Evolutionary conservation across 2,113 vertebrate species (phyloP).

Genomic region (Tragelaphus scriptus): DNA sequence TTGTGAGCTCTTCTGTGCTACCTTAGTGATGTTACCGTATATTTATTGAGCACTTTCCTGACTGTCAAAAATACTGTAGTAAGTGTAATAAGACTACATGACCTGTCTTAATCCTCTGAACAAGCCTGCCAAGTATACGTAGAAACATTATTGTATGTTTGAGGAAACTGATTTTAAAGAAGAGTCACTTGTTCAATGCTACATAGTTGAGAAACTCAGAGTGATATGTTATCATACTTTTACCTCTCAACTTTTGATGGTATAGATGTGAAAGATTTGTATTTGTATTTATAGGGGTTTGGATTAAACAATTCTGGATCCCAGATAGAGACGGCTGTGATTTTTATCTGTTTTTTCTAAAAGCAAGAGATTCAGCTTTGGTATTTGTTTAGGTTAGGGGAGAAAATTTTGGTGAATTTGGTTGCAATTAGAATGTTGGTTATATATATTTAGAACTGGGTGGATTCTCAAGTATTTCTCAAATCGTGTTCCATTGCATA

Average conservation of each 20-base stretch:
- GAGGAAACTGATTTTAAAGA: background rate
- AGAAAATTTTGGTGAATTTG: background rate
- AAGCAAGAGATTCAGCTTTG: background rate
- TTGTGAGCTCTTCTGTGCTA: background rate
- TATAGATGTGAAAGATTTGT: background rate
- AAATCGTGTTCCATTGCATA: background rate
- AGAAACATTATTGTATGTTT: background rate
- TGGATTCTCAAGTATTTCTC: slow-evolving; percentile 12
- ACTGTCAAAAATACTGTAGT: background rate
- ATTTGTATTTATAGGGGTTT: background rate
- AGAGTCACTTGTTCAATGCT: background rate
- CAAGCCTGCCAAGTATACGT: background rate
- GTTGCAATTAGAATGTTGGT: background rate
- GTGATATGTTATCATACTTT: background rate
- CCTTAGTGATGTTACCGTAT: background rate
- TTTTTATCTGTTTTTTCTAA: background rate
- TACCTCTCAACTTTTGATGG: background rate
- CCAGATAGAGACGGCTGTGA: background rate
- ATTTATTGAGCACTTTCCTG: background rate
- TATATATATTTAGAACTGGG: background rate
- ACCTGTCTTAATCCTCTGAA: background rate
- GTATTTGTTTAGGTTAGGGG: background rate
- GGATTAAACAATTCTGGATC: background rate
- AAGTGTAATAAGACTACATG: background rate
- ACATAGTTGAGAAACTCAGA: background rate